Evolutionary conservation across 2,888 invertebrate species (phyloP).

Genomic region (Alsophila aescularia): DNA sequence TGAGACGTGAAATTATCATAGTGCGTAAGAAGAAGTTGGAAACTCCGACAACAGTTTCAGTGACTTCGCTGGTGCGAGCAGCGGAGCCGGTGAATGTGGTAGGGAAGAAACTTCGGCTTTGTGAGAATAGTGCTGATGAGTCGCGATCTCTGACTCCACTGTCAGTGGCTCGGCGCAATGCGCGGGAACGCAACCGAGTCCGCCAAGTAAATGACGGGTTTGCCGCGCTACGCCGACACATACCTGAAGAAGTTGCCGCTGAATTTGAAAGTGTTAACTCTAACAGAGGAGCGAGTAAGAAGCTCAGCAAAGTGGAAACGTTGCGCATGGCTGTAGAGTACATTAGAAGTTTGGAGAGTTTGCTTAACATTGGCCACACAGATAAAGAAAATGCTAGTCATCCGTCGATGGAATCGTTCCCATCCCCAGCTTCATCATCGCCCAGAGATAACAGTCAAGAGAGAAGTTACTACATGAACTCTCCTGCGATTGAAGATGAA

Average conservation of each 20-base stretch:
- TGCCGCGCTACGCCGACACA: conserved; percentile 93
- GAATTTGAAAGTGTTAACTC: conserved; percentile 87
- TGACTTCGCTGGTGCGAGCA: conserved; percentile 73
- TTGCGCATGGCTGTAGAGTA: conserved; percentile 96
- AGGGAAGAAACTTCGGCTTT: conserved; percentile 66
- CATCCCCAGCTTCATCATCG: conserved; percentile 80
- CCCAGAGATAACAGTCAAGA: conserved; percentile 81
- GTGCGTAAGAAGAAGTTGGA: conserved; percentile 81
- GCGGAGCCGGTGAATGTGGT: conserved; percentile 59
- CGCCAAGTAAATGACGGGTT: conserved; percentile 97
- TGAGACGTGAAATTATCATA: conserved; percentile 81
- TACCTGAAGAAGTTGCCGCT: conserved; percentile 92
- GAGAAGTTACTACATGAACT: conserved; percentile 62
- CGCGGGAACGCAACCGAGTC: conserved; percentile 95
- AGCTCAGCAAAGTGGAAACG: conserved; percentile 95
- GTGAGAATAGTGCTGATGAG: conserved; percentile 76
- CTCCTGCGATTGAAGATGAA: conserved; percentile 76
- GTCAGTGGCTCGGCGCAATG: conserved; percentile 94
- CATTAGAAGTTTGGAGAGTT: conserved; percentile 91
- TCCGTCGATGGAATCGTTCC: conserved; percentile 77
- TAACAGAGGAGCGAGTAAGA: conserved; percentile 88
- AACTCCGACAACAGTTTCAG: conserved; percentile 69
- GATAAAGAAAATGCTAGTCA: conserved; percentile 77
- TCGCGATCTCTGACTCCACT: conserved; percentile 88
- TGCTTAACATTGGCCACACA: conserved; percentile 87